Base-by-base conservation (phyloP, 2,797 vertebrate genomes). In the Labeo calbasu region DNA sequence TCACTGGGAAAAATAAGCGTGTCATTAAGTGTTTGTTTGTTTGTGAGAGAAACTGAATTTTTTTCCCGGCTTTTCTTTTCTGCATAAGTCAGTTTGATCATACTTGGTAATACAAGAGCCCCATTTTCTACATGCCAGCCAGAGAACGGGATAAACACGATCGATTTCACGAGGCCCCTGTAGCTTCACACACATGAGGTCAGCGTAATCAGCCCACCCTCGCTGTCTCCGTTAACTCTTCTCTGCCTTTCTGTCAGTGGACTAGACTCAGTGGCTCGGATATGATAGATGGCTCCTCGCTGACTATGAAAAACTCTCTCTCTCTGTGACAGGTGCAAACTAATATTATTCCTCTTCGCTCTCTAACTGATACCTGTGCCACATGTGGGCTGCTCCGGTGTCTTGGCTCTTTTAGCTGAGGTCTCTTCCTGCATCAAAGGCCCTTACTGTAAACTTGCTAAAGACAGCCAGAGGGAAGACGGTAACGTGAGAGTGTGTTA, bases 321-420 rank as follows among this genome's bases (percentile, higher is more conserved):
- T 59, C 57, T 59, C 48, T 77, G 46, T 70, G 85, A 91, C 92
- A 90, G 90, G 90, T 93, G 85, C 57, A 85, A 85, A 90, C 88
- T 83, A 85, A 77, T 84, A 32, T 15, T 25, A 82, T 82, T 77
- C 36, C 32, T 88, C 84, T 73, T 78, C 76, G 85, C 79, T 86
- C 87, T 59, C 61, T 50, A 69, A 7, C 71, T 79, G 82, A 83
- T 83, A 78, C 69, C 68, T 79, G 11, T 32, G 57, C 50, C 83
- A 69, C 66, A 66, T 25, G 21, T 77, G 48, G 51, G 21, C 48
- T 55, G 63, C 63, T 46, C 17, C 40, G 59, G 77, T 65, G 46
- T 51, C 28, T n/a, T 21, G 25, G 53, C 57, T 69, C 21, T 65
- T 79, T 63, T 81, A 72, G 68, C 69, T 82, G 68, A 15, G 72